Evolutionary conservation across 2,113 vertebrate genomes (phyloP).

Genomic region (Coracopsis vasa): DNA sequence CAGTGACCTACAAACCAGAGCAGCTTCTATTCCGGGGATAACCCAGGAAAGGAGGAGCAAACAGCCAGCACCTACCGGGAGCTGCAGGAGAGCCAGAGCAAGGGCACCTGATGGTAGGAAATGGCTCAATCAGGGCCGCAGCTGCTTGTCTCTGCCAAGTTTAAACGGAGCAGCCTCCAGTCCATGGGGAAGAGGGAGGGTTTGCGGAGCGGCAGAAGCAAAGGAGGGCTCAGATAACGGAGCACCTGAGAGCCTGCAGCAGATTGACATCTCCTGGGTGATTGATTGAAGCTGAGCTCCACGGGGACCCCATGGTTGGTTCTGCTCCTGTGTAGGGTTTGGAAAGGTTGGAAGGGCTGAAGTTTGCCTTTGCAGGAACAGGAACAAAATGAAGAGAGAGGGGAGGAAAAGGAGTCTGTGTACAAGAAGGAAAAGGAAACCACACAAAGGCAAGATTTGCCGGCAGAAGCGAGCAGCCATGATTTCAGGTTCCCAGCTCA

Average conservation of each 20-base stretch:
- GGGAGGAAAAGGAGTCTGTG: not conserved
- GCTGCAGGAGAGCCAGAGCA: not conserved
- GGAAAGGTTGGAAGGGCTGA: slow-evolving; percentile 15
- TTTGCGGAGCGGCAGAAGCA: not conserved
- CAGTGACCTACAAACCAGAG: not conserved
- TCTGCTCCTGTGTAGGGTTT: not conserved
- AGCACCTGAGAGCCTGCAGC: slow-evolving; percentile 7
- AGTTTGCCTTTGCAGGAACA: not conserved
- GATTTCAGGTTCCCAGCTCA: slow-evolving; percentile 10
- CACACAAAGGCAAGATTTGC: slow-evolving; percentile 47
- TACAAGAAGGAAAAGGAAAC: slow-evolving; percentile 60
- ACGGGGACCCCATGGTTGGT: not conserved
- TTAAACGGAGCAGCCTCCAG: not conserved
- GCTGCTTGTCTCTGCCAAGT: not conserved
- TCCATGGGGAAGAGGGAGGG: not conserved
- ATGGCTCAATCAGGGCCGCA: not conserved
- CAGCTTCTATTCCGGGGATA: not conserved
- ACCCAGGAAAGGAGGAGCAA: not conserved
- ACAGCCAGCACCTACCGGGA: not conserved
- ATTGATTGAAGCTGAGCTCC: slow-evolving; percentile 25
- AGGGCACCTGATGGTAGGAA: not conserved
- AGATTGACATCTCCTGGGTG: slow-evolving; percentile 27
- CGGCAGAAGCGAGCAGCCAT: not conserved
- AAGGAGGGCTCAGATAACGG: not conserved
- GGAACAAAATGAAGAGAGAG: not conserved